Conservation (phyloP, 1,140 invertebrate genomes). For the Grapholita molesta region DNA sequence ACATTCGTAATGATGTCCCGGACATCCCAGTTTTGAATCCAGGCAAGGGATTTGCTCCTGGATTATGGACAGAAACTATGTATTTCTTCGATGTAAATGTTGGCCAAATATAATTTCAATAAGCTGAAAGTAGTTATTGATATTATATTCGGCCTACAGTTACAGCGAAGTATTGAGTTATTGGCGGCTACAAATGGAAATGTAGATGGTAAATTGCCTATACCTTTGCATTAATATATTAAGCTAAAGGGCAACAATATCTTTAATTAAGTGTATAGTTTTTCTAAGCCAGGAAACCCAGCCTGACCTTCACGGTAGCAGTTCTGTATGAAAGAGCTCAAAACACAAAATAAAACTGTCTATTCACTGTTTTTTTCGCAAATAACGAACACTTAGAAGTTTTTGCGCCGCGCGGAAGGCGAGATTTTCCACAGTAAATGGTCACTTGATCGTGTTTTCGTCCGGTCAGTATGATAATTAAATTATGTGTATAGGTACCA, state of each 20-base stretch:
- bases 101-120: no score
- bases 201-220: no score
- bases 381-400: not conserved
- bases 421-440: not conserved
- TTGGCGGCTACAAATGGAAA: no score
- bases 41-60: no score
- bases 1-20: no score
- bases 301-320: not conserved
- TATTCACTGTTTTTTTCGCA: not conserved
- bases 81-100: no score
- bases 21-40: no score
- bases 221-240: no score
- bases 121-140: no score
- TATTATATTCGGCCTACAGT: no score
- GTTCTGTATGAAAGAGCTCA: not conserved
- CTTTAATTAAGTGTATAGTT: not conserved
- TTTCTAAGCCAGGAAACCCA: not conserved
- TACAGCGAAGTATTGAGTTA: no score
- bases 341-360: conserved; percentile 11
- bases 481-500: not conserved
- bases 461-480: not conserved
- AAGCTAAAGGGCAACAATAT: not conserved
- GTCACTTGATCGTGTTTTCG: not conserved
- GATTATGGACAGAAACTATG: no score
- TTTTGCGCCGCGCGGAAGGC: conserved; percentile 4